Evolutionary conservation across 2,113 vertebrate species (phyloP).

Genomic region (Nerophis lumbriciformis): DNA sequence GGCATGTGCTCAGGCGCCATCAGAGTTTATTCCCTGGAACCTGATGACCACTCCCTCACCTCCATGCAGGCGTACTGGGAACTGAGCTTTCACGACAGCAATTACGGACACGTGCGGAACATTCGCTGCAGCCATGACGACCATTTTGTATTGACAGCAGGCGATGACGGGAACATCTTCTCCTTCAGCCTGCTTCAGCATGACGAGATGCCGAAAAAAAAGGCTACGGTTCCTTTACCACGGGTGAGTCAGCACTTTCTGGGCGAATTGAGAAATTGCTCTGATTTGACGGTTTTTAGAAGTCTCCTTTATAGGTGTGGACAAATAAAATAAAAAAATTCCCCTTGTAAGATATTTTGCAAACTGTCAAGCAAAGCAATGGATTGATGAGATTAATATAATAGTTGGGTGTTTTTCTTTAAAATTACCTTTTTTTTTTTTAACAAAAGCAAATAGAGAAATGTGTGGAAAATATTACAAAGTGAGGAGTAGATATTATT

Average conservation of each 20-base stretch:
- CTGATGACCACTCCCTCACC: conserved; percentile 38
- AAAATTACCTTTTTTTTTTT: too few species aligned
- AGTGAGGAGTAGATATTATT: too few species aligned
- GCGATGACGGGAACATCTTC: conserved; percentile 91
- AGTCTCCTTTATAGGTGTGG: too few species aligned
- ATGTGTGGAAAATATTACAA: too few species aligned
- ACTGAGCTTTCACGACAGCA: conserved; percentile 80
- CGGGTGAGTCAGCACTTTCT: conserved; percentile 64
- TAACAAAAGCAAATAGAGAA: neutral
- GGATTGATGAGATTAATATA: too few species aligned
- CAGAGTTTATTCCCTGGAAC: conserved; percentile 75
- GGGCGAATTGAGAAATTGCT: neutral
- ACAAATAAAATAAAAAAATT: too few species aligned
- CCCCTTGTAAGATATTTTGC: too few species aligned
- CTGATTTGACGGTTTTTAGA: too few species aligned
- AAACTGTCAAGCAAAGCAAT: too few species aligned
- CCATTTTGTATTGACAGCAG: conserved; percentile 78
- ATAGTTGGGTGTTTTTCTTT: too few species aligned
- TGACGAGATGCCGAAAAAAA: conserved; percentile 58
- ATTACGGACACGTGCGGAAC: conserved; percentile 73
- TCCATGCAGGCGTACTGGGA: conserved; percentile 78
- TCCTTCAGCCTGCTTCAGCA: conserved; percentile 73
- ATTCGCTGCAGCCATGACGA: conserved; percentile 79
- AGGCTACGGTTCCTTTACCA: conserved; percentile 75
- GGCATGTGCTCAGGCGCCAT: conserved; percentile 85